Evolutionary conservation across 2,888 invertebrate species (phyloP), one percentile per base, ranked within the genome.

Genomic region (Spodoptera picta): DNA sequence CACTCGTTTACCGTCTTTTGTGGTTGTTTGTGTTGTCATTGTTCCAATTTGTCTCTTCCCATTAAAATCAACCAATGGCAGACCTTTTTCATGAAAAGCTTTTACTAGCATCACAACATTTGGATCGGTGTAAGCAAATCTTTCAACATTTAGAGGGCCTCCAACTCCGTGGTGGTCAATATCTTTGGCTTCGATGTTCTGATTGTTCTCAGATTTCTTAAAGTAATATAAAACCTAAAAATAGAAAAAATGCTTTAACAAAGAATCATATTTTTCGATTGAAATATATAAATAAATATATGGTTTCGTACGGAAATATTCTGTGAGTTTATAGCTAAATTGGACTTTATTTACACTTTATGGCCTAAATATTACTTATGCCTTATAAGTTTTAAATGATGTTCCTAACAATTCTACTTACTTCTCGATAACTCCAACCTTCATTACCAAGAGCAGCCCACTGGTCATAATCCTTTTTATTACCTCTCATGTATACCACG

Each of bases 221-320:
- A 96, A 97, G 84, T 97, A 97, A 0, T 96, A 96, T 11, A 97
- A 89, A 0, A 96, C 91, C 93, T 93, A 81, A 54, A 88, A 90
- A 51, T 6, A 12, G 1, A 3, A 14, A 48, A 31, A 0, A 1
- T 14, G 1, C 4, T 6, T 47, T 53, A 31, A 24, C 0, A 19
- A 19, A 36, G 6, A 19, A 36, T 23, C 11, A n/a, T 1, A 7
- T 12, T 45, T 0, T 14, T 12, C 11, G 12, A 36, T 19, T 19
- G 7, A 36, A 36, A 36, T 9, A 7, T 36, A 36, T 36, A 36
- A 36, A 36, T 36, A 36, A 36, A 36, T 36, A 7, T 36, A 6
- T 36, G 4, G 36, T 7, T 36, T 36, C 6, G 36, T 9, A 36
- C 6, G 7, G 36, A 7, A 36, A 9, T 36, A 36, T 36, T 36